A percentile compares a stretch with the other conserved stretches of the same genome.
These are phyloP conservation scores for Drosophila pachea DNA, from an alignment of 1,140 invertebrate species.

Conservation along the genomic window DNA sequence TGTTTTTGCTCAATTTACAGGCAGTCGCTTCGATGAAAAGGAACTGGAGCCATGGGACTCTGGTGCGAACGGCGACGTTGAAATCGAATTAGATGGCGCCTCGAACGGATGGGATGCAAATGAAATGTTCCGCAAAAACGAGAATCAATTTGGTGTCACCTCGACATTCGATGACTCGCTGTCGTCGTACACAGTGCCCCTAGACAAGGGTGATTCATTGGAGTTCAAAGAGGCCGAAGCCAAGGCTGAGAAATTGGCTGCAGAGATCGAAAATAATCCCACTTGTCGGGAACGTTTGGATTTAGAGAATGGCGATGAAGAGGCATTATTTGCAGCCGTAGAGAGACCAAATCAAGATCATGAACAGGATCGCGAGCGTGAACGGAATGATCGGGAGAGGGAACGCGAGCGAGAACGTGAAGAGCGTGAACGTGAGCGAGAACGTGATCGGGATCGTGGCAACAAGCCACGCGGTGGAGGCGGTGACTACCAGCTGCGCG, in stretches of 20 bases:
- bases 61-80: slow-evolving; percentile 82
- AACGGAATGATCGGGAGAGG: slow-evolving; percentile 61
- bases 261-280: slow-evolving; percentile 92
- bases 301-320: slow-evolving; percentile 94
- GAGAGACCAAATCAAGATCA: slow-evolving; percentile 78
- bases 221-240: slow-evolving; percentile 92
- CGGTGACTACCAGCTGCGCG: slow-evolving; percentile 66
- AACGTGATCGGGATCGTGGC: slow-evolving; percentile 66
- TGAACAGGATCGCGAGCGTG: slow-evolving; percentile 54
- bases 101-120: slow-evolving; percentile 96
- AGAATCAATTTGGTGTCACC: slow-evolving; percentile 92
- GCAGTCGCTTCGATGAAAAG: slow-evolving; percentile 83
- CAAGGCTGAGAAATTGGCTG: slow-evolving; percentile 91
- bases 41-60: slow-evolving; percentile 94
- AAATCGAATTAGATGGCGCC: slow-evolving; percentile 84
- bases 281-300: slow-evolving; percentile 88
- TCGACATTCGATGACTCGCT: slow-evolving; percentile 92
- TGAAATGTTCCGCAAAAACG: slow-evolving; percentile 97
- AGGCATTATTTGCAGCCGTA: slow-evolving; percentile 87
- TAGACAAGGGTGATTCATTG: slow-evolving; percentile 90
- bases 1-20: slow-evolving; percentile 39
- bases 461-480: slow-evolving; percentile 59
- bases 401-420: slow-evolving; percentile 49
- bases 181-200: slow-evolving; percentile 90
- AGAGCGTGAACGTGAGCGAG: slow-evolving; percentile 67